Conservation (phyloP, 53 echinoderm and acorn worm genomes). For the Crossaster papposus region DNA sequence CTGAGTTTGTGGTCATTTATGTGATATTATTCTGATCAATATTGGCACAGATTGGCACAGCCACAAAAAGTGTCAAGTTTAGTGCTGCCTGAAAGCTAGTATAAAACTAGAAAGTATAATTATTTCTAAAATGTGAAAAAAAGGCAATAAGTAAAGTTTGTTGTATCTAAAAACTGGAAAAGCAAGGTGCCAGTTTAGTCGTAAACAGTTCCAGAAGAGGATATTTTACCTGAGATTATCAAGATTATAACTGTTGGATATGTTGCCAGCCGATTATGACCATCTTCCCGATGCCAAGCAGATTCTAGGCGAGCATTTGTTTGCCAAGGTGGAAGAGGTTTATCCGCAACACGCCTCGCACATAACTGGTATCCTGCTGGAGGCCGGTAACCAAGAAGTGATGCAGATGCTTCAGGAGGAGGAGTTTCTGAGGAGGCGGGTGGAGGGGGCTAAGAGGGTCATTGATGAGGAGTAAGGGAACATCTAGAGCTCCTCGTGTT, state of each 20-base stretch:
- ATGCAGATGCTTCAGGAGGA: constrained; percentile 82
- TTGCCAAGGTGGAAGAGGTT: constrained; percentile 65
- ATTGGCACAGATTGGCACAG: too few species aligned
- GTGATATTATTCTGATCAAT: too few species aligned
- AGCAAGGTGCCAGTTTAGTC: not conserved
- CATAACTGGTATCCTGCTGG: constrained; percentile 92
- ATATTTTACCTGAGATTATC: not conserved
- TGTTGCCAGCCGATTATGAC: constrained; percentile 34
- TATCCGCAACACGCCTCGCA: constrained; percentile 69
- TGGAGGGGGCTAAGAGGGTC: constrained; percentile 75
- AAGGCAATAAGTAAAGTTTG: too few species aligned
- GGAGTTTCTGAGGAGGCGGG: constrained; percentile 57
- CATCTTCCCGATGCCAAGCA: constrained; percentile 74
- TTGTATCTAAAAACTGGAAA: not conserved
- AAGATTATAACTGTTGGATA: not conserved
- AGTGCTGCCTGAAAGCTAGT: too few species aligned
- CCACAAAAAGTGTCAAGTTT: too few species aligned
- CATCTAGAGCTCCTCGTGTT: not conserved
- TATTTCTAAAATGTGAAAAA: too few species aligned
- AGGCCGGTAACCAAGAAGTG: constrained; percentile 87
- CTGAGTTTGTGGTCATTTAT: too few species aligned
- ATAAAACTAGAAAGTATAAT: too few species aligned
- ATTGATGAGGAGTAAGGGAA: constrained; percentile 32
- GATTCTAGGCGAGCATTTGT: constrained; percentile 89
- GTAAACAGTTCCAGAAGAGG: not conserved